These are phyloP conservation scores for Xyliphius kryptos DNA, from an alignment of 2,113 vertebrate genomes.

Conservation along the genomic window DNA sequence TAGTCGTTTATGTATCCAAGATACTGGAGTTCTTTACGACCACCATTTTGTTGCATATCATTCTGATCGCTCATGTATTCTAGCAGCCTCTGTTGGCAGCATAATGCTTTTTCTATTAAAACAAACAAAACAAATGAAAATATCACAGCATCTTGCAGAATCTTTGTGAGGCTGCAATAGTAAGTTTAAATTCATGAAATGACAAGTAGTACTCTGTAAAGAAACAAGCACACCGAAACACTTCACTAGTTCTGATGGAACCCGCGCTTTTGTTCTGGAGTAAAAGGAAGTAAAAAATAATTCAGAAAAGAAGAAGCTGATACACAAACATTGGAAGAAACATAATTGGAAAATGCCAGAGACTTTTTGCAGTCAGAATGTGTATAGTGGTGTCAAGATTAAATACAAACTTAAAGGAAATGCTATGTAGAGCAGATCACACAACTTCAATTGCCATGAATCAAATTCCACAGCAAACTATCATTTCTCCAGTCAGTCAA, in stretches of 20 bases:
- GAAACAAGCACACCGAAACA: not conserved
- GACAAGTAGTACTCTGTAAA: not conserved
- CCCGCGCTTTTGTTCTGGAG: not conserved
- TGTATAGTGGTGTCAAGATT: not conserved
- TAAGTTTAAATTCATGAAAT: not conserved
- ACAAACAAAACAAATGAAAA: not conserved
- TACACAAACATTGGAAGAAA: not conserved
- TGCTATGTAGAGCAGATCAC: not conserved
- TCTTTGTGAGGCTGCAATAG: not conserved
- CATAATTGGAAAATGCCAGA: not conserved
- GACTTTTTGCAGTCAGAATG: conserved; percentile 1
- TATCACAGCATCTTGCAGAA: not conserved
- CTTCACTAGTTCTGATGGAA: not conserved
- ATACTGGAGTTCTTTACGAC: too few species aligned
- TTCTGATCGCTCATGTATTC: too few species aligned
- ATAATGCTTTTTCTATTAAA: not conserved
- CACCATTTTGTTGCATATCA: too few species aligned
- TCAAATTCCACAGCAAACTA: too few species aligned
- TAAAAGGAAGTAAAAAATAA: not conserved
- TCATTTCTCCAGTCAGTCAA: too few species aligned
- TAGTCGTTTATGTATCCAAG: too few species aligned
- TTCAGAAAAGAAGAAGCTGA: not conserved
- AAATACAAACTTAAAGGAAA: not conserved
- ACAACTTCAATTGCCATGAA: too few species aligned
- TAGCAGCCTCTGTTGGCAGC: too few species aligned